A percentile compares a stretch with the other conserved stretches of the same genome.
Evolutionary conservation across 2,888 invertebrate species (phyloP).

Genomic region (Ligdia adustata): DNA sequence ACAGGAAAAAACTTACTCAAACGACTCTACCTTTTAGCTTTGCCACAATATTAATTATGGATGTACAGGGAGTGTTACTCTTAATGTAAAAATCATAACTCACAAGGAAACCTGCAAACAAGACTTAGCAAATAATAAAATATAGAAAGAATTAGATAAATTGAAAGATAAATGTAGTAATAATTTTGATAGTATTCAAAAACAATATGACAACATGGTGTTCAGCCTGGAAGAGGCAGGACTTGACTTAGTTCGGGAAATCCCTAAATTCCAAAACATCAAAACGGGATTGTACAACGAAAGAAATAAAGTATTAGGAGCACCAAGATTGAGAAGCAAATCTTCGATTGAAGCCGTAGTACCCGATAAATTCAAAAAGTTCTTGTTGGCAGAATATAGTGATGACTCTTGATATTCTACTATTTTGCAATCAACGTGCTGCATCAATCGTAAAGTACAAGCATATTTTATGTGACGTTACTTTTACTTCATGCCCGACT

Average conservation of each 20-base stretch:
- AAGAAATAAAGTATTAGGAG: slow-evolving; percentile 24
- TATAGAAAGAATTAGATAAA: background rate
- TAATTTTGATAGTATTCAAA: slow-evolving; percentile 15
- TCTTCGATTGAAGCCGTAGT: slow-evolving; percentile 9
- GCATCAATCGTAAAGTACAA: slow-evolving; percentile 4
- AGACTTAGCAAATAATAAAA: background rate
- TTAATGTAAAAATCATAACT: background rate
- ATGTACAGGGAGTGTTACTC: slow-evolving; percentile 6
- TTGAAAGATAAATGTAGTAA: slow-evolving; percentile 1
- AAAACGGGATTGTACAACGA: slow-evolving; percentile 24
- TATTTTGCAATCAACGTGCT: slow-evolving; percentile 1
- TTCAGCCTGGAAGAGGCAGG: slow-evolving; percentile 17
- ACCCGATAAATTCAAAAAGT: slow-evolving; percentile 5
- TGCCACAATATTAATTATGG: slow-evolving; percentile 13
- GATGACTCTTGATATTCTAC: background rate
- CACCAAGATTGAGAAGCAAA: slow-evolving; percentile 7
- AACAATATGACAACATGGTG: slow-evolving; percentile 8
- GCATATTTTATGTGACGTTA: slow-evolving; percentile 7
- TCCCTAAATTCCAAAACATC: slow-evolving; percentile 17
- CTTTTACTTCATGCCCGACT: slow-evolving; percentile 16
- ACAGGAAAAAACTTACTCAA: background rate
- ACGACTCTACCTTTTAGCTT: slow-evolving; percentile 5
- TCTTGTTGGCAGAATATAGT: slow-evolving; percentile 1
- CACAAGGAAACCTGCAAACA: background rate
- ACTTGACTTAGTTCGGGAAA: slow-evolving; percentile 9